Evolutionary conservation across 2,888 invertebrate genomes (phyloP).

Genomic region (Ophion ventricosus): DNA sequence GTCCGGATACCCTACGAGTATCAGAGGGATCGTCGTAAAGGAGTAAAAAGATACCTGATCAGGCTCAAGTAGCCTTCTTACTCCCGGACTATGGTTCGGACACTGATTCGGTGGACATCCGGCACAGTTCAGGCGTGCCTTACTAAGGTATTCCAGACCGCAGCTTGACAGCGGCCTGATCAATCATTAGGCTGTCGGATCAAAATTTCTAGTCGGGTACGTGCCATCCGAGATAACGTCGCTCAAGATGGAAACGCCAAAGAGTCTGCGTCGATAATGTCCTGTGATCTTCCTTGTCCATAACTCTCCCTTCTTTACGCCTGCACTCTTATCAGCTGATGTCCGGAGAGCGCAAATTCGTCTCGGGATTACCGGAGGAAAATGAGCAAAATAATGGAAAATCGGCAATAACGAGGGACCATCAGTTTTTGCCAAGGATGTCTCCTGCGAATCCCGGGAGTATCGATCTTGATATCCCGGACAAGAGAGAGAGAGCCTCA

Average conservation of each 20-base stretch:
- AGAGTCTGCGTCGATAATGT: neutral
- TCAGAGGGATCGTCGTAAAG: too few species aligned
- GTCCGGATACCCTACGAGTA: too few species aligned
- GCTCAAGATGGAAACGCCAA: neutral
- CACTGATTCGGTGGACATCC: too few species aligned
- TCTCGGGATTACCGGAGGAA: constrained; percentile 32
- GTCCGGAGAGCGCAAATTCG: neutral
- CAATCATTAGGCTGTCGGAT: too few species aligned
- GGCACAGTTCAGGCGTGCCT: too few species aligned
- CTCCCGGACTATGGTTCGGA: too few species aligned
- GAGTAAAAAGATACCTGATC: too few species aligned
- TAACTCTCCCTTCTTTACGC: constrained; percentile 4
- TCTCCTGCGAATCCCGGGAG: constrained; percentile 53
- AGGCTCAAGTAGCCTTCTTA: too few species aligned
- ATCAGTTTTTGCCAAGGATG: constrained; percentile 60
- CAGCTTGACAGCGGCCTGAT: too few species aligned
- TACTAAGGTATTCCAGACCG: too few species aligned
- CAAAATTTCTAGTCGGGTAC: too few species aligned
- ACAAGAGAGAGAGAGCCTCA: constrained; percentile 63
- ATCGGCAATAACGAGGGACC: constrained; percentile 61
- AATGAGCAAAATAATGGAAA: constrained; percentile 64
- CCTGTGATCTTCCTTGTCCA: constrained; percentile 1
- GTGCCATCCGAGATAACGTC: neutral
- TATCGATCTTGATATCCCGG: constrained; percentile 66
- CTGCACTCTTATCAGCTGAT: neutral